Evolutionary conservation across 2,888 invertebrate species (phyloP).

Genomic region (Tanytarsus gracilentus): DNA sequence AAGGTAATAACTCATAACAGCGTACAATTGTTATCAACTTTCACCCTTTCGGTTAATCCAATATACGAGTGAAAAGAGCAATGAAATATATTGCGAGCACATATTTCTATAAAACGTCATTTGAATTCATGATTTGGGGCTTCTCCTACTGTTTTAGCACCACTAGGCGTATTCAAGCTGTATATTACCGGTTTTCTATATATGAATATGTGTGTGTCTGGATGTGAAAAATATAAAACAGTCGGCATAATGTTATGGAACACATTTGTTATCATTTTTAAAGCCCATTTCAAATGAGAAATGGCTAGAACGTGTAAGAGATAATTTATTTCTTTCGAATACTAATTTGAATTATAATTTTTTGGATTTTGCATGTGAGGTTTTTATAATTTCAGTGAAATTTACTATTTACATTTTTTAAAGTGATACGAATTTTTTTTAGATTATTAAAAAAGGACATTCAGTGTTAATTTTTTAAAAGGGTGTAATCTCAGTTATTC

Average conservation of each 20-base stretch:
- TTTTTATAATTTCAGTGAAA: too few species aligned
- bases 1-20: slow-evolving; percentile 7
- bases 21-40: background rate
- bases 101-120: slow-evolving; percentile 7
- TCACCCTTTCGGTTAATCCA: background rate
- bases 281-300: background rate
- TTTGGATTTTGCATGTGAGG: too few species aligned
- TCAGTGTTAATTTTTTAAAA: too few species aligned
- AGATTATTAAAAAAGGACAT: too few species aligned
- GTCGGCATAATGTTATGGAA: too few species aligned
- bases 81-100: slow-evolving; percentile 8
- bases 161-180: too few species aligned
- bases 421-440: too few species aligned
- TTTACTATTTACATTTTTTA: too few species aligned
- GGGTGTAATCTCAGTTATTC: too few species aligned
- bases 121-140: slow-evolving; percentile 15
- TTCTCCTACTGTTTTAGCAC: too few species aligned
- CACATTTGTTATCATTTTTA: slow-evolving; percentile 16
- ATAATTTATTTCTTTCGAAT: slow-evolving; percentile 20
- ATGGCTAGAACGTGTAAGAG: background rate
- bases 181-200: too few species aligned
- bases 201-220: background rate
- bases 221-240: background rate
- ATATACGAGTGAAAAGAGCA: slow-evolving; percentile 3
- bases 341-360: background rate